Conservation (phyloP, 2,113 vertebrate species). For the Suricata suricatta region DNA sequence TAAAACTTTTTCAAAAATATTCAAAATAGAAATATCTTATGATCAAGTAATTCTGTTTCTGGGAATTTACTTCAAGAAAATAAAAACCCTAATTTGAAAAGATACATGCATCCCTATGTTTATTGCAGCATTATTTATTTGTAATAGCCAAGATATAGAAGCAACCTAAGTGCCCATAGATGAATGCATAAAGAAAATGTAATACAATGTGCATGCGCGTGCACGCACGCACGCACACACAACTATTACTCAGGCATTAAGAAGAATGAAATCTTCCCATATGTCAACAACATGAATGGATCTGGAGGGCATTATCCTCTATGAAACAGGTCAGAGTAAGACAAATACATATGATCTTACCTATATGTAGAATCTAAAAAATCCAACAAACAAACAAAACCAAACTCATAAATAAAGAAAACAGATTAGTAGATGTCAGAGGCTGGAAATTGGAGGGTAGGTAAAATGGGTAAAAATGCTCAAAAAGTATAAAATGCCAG, state of each 20-base stretch:
- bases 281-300: not conserved
- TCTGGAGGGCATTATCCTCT: not conserved
- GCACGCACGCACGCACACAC: too few species aligned
- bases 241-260: not conserved
- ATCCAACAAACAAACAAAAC: not conserved
- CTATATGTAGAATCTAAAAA: not conserved
- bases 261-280: not conserved
- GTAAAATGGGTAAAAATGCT: not conserved
- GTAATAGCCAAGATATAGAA: not conserved
- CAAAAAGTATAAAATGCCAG: not conserved
- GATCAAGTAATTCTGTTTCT: not conserved
- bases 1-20: not conserved
- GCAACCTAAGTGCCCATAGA: not conserved
- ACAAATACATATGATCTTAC: not conserved
- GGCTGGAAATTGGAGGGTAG: not conserved
- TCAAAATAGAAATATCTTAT: not conserved
- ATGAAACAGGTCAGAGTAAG: not conserved
- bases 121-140: not conserved
- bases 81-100: not conserved
- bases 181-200: not conserved
- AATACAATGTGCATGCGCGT: too few species aligned
- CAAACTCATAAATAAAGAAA: not conserved
- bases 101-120: not conserved
- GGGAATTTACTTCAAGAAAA: not conserved
- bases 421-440: not conserved